Evolutionary conservation across 2,797 vertebrate species (phyloP), one percentile per base, ranked within the genome.

Genomic region (Neostethus bicornis): DNA sequence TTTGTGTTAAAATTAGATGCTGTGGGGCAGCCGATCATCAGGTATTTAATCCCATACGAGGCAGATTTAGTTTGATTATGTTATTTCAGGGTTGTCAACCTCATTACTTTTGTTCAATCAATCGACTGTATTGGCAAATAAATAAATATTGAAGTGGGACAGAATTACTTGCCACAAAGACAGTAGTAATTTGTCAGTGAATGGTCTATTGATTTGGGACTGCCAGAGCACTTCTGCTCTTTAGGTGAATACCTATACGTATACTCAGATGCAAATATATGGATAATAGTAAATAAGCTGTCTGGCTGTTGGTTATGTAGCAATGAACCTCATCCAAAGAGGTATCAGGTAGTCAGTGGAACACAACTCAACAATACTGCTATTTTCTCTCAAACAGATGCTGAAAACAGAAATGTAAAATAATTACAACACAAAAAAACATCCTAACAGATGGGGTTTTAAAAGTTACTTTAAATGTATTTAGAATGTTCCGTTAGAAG

Each of bases 391-490:
- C n/a, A n/a, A 81, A 74, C 35, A 74, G 85, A 77, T 81, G 83
- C 80, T 79, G 66, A 61, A 81, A 84, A 87, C 51, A 72, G 57
- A 79, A 87, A 73, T 47, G 60, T 67, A 82, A 86, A 86, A 82
- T 73, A 82, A 73, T 81, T 80, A 76, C 70, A 82, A 66, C 74
- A 79, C 68, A 83, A 66, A 62, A 73, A 64, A 51, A 65, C 64
- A 81, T 71, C 54, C 55, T 75, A 54, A 80, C 57, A 78, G 66
- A 64, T 67, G 67, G 64, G 48, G 51, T 45, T 65, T 48, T 61
- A 70, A 72, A 55, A 51, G 50, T 44, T 51, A 39, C 42, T 56
- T 70, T 57, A 26, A 57, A 42, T 62, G 51, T 56, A 41, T 61
- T 28, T 46, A 38, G 50, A 69, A 74, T 61, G 67, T 67, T 34